Evolutionary conservation across 2,797 vertebrate species (phyloP).

Genomic region (Etheostoma perlongum): DNA sequence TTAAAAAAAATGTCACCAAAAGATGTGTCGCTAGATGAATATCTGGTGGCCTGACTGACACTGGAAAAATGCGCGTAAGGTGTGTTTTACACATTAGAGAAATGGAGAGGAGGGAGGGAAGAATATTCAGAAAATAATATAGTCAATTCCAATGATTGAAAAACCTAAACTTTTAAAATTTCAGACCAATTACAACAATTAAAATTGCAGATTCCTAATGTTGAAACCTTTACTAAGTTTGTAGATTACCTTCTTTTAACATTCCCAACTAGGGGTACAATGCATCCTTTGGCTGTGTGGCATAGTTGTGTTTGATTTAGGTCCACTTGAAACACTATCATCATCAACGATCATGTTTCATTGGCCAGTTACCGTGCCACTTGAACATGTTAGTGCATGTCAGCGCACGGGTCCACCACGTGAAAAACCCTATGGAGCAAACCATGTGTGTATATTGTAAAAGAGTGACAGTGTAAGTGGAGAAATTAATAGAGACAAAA

Average conservation of each 20-base stretch:
- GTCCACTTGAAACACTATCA: too few species aligned
- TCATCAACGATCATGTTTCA: too few species aligned
- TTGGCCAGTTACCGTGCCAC: too few species aligned
- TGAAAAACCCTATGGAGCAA: too few species aligned
- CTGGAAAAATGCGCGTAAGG: background rate
- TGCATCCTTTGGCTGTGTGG: too few species aligned
- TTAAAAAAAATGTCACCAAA: slow-evolving; percentile 36
- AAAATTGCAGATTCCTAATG: background rate
- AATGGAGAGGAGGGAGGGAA: background rate
- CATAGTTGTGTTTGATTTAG: too few species aligned
- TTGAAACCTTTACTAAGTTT: background rate
- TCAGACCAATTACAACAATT: background rate
- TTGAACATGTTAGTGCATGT: too few species aligned
- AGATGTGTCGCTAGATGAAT: slow-evolving; percentile 28
- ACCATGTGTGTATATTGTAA: too few species aligned
- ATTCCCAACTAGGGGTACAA: background rate
- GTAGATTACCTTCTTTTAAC: background rate
- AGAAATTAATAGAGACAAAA: too few species aligned
- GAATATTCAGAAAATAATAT: background rate
- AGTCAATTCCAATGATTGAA: background rate
- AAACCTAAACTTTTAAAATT: background rate
- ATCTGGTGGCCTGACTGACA: slow-evolving; percentile 34
- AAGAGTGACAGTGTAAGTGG: too few species aligned
- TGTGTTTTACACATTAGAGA: background rate
- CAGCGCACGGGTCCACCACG: too few species aligned